Evolutionary conservation across 2,113 vertebrate species (phyloP).

Genomic region (Garra rufa): DNA sequence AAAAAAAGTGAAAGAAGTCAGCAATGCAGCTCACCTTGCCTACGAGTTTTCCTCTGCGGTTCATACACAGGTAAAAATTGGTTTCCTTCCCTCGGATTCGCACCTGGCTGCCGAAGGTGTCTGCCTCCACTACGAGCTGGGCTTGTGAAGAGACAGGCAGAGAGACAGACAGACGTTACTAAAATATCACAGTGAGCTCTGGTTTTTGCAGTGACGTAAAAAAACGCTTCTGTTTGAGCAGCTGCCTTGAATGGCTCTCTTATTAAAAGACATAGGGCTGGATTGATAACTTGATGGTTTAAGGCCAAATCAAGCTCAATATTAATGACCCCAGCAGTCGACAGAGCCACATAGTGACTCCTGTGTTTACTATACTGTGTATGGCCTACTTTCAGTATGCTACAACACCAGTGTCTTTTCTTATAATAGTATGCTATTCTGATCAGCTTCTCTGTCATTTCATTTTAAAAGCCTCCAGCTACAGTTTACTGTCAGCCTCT

Average conservation of each 20-base stretch:
- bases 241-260: conserved; percentile 18
- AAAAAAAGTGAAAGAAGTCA: conserved; percentile 60
- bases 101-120: conserved; percentile 84
- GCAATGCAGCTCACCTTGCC: conserved; percentile 76
- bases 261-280: background rate
- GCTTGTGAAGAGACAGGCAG: conserved; percentile 82
- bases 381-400: background rate
- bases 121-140: conserved; percentile 84
- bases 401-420: too few relatives aligned
- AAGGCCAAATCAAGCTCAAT: conserved; percentile 3
- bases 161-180: conserved; percentile 73
- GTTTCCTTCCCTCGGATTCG: conserved; percentile 83
- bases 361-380: too few relatives aligned
- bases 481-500: background rate
- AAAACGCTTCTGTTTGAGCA: conserved; percentile 32
- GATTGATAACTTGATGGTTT: conserved; percentile 16
- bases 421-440: background rate
- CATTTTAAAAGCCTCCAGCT: background rate
- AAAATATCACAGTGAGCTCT: conserved; percentile 11
- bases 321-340: background rate
- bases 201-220: conserved; percentile 4
- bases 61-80: conserved; percentile 84
- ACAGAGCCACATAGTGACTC: too few relatives aligned
- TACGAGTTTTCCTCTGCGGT: conserved; percentile 79
- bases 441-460: background rate